Conservation (phyloP, 1,140 invertebrate species). For the Apis mellifera region DNA sequence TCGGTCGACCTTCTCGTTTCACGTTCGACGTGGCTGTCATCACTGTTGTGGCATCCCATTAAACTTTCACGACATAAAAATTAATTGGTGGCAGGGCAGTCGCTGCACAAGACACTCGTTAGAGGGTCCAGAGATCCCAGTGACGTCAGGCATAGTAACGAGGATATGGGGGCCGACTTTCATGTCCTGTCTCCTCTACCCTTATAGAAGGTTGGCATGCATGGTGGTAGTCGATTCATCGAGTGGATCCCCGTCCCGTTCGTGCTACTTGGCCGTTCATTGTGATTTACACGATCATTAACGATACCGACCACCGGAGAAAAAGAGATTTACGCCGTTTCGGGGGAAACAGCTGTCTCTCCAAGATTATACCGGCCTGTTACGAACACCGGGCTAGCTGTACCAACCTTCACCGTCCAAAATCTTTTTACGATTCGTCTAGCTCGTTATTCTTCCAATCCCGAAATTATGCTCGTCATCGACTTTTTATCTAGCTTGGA, state of each 20-base stretch:
- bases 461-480: slow-evolving; percentile 49
- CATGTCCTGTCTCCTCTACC: slow-evolving; percentile 52
- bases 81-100: slow-evolving; percentile 56
- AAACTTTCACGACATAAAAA: slow-evolving; percentile 58
- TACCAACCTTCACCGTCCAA: slow-evolving; percentile 35
- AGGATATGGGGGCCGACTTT: slow-evolving; percentile 57
- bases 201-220: slow-evolving; percentile 44
- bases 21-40: slow-evolving; percentile 58
- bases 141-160: slow-evolving; percentile 61
- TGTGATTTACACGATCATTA: slow-evolving; percentile 68
- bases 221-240: slow-evolving; percentile 62
- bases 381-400: slow-evolving; percentile 22
- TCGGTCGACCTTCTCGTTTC: slow-evolving; percentile 48
- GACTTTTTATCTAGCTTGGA: slow-evolving; percentile 34
- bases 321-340: slow-evolving; percentile 62
- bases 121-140: slow-evolving; percentile 49
- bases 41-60: slow-evolving; percentile 48
- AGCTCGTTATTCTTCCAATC: slow-evolving; percentile 57
- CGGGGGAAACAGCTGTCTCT: slow-evolving; percentile 54
- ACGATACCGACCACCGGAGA: slow-evolving; percentile 51
- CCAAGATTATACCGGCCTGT: slow-evolving; percentile 34
- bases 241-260: slow-evolving; percentile 45
- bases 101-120: slow-evolving; percentile 58
- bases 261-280: slow-evolving; percentile 59
- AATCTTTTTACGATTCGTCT: slow-evolving; percentile 58